Evolutionary conservation across 1,140 invertebrate genomes (phyloP).

Genomic region (Drosophila truncata): DNA sequence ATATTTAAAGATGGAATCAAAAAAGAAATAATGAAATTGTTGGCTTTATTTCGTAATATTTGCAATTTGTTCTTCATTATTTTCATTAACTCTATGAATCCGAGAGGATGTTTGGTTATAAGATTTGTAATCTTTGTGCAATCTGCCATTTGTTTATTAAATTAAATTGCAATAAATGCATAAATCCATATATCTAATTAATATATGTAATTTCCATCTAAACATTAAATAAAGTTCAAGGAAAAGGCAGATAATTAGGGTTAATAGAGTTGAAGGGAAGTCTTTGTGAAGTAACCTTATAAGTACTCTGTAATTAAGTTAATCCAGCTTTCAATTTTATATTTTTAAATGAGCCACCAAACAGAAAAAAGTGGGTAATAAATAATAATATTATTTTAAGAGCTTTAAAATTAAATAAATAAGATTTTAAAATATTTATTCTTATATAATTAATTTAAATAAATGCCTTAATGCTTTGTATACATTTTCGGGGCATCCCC

Average conservation of each 20-base stretch:
- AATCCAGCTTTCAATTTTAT: neutral
- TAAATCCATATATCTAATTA: neutral
- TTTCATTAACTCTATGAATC: too few species aligned
- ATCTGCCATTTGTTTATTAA: neutral
- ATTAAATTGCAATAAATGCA: neutral
- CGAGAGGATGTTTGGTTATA: neutral
- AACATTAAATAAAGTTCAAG: neutral
- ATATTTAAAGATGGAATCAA: neutral
- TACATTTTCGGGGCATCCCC: neutral
- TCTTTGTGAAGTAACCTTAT: neutral
- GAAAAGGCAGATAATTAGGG: neutral
- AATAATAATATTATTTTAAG: too few species aligned
- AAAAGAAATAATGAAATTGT: neutral
- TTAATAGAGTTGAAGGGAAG: neutral
- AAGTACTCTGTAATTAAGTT: slow-evolving; percentile 1
- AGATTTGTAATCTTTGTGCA: neutral
- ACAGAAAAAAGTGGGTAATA: neutral
- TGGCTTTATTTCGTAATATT: neutral
- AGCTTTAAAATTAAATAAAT: neutral
- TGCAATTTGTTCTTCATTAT: neutral
- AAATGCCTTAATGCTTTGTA: neutral
- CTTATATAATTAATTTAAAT: neutral
- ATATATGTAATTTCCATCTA: neutral
- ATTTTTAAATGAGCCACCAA: neutral
- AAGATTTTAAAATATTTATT: neutral